These are phyloP conservation scores for Cavia aperea DNA, from an alignment of 2,113 vertebrate genomes.

Conservation along the genomic window DNA sequence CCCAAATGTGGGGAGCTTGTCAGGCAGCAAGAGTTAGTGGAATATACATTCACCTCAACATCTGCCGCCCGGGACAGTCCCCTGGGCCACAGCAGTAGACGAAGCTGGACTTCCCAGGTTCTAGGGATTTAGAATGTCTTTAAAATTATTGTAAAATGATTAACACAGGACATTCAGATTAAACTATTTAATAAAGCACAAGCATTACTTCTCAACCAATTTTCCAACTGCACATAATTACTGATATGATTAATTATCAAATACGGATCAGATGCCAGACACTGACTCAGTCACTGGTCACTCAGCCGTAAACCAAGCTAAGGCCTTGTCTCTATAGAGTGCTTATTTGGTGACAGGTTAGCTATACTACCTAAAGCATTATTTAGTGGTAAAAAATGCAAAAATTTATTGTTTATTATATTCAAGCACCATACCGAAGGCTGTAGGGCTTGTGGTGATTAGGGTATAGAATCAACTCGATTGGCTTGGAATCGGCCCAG, in stretches of 20 bases:
- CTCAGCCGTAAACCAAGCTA: neutral
- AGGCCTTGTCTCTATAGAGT: neutral
- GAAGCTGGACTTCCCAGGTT: neutral
- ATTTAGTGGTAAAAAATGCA: neutral
- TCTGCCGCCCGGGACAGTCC: neutral
- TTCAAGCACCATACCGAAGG: neutral
- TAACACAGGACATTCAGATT: neutral
- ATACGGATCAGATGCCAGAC: neutral
- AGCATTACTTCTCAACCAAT: neutral
- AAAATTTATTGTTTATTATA: neutral
- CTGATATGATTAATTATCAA: neutral
- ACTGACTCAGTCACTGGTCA: neutral
- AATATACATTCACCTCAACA: neutral
- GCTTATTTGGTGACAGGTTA: neutral
- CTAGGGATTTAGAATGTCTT: neutral
- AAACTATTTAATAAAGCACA: conserved; percentile 4
- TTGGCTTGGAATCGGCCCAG: neutral
- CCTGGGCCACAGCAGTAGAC: neutral
- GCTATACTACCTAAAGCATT: neutral
- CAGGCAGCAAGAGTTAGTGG: neutral
- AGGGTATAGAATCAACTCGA: neutral
- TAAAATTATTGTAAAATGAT: neutral
- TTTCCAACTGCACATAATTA: neutral
- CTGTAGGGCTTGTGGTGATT: neutral
- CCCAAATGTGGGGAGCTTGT: neutral